These are phyloP conservation scores for Ennomos erosarius DNA, from an alignment of 2,888 invertebrate species.

Conservation along the genomic window DNA sequence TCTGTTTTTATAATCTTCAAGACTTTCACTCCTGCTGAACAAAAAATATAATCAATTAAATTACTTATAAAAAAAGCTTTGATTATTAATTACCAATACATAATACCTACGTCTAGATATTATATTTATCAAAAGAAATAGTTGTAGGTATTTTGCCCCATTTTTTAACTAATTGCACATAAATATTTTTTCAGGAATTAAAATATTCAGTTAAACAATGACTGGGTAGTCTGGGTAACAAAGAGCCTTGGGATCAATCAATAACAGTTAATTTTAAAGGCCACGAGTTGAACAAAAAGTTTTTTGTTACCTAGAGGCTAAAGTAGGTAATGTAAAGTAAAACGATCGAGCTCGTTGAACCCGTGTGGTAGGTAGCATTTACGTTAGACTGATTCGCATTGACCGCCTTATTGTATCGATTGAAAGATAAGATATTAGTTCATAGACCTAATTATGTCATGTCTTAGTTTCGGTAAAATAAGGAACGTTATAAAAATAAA, in stretches of 20 bases:
- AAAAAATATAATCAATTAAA: too few relatives aligned
- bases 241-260: conserved; percentile 23
- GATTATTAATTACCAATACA: too few relatives aligned
- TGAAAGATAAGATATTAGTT: too few relatives aligned
- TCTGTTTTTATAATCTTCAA: too few relatives aligned
- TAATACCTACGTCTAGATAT: too few relatives aligned
- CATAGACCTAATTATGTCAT: too few relatives aligned
- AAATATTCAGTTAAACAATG: conserved; percentile 5
- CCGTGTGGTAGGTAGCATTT: neutral
- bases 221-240: conserved; percentile 13
- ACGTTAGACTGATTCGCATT: neutral
- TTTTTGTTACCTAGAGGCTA: conserved; percentile 24
- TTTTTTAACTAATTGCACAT: neutral
- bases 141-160: too few relatives aligned
- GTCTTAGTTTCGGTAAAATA: too few relatives aligned
- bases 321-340: conserved; percentile 2
- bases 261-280: conserved; percentile 29
- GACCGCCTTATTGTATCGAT: neutral
- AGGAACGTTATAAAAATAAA: too few relatives aligned
- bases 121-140: too few relatives aligned
- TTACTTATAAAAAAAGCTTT: too few relatives aligned
- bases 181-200: neutral
- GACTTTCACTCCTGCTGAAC: too few relatives aligned
- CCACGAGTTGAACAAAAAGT: conserved; percentile 24
- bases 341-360: conserved; percentile 22